Percentiles rank a stretch among this genome's conserved stretches.
phyloP scores from a whole-genome alignment of 2,113 vertebrate genomes.

The Phoxinus phoxinus region DNA sequence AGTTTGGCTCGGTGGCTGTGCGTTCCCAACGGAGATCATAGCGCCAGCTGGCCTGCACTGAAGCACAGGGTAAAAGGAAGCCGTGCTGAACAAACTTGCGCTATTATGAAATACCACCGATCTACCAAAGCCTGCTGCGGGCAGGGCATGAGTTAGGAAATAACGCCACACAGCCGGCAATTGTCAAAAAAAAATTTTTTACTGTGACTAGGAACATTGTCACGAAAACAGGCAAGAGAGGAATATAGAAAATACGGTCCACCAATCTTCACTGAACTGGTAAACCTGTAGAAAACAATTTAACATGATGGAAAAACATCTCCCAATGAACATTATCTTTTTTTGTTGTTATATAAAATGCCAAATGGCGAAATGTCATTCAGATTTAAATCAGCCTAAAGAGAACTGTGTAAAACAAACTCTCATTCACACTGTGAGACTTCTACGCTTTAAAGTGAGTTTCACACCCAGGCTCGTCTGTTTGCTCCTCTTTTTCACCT shows the following conservation, averaged over 20 bases:
- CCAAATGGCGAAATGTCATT: background rate
- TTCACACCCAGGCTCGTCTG: background rate
- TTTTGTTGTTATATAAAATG: background rate
- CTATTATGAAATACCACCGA: background rate
- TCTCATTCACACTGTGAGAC: conserved; percentile 1
- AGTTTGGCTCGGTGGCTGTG: conserved; percentile 64
- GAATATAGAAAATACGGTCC: background rate
- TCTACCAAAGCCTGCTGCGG: background rate
- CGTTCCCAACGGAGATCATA: conserved; percentile 57
- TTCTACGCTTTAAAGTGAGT: conserved; percentile 41
- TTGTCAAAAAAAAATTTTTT: background rate
- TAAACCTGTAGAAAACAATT: background rate
- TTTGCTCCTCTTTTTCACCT: conserved; percentile 45
- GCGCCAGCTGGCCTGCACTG: conserved; percentile 63
- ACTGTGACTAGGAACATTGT: background rate
- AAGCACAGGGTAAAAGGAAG: conserved; percentile 56
- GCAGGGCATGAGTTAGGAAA: conserved; percentile 22
- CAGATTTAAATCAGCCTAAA: conserved; percentile 4
- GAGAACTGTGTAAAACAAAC: background rate
- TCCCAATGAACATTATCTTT: background rate
- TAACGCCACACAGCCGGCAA: background rate
- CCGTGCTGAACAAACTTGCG: conserved; percentile 65
- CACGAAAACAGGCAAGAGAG: background rate
- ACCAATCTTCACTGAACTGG: background rate
- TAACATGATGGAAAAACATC: background rate